Percentiles rank a stretch among this genome's conserved stretches.
Evolutionary conservation across 2,888 invertebrate species (phyloP).

Genomic region (Apotomis capreana): DNA sequence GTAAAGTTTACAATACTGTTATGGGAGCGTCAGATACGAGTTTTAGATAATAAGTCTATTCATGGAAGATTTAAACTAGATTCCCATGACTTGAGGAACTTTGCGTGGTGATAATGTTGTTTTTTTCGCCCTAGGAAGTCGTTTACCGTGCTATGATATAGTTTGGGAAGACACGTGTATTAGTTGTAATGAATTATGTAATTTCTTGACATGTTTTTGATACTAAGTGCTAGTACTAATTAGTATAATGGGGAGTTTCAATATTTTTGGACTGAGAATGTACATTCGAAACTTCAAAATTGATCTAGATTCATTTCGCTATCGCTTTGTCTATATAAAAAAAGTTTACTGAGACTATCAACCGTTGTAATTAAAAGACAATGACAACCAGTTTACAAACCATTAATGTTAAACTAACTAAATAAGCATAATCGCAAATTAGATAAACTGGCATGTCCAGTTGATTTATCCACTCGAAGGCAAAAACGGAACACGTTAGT

Average conservation of each 20-base stretch:
- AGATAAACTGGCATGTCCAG: not conserved
- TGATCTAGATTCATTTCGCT: too few species aligned
- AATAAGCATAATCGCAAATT: not conserved
- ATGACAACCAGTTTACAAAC: too few species aligned
- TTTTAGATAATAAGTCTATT: too few species aligned
- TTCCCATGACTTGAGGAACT: conserved; percentile 24
- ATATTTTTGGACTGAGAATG: too few species aligned
- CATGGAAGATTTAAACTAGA: not conserved
- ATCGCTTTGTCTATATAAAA: too few species aligned
- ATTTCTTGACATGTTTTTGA: too few species aligned
- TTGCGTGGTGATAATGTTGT: conserved; percentile 1
- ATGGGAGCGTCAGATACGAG: not conserved
- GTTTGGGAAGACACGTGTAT: not conserved
- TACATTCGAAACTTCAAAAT: too few species aligned
- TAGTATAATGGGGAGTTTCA: too few species aligned
- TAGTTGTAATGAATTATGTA: not conserved
- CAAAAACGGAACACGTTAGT: conserved; percentile 6
- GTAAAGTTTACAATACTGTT: not conserved
- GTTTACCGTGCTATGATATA: not conserved
- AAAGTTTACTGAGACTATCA: too few species aligned
- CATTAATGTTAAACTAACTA: too few species aligned
- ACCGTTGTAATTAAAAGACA: too few species aligned
- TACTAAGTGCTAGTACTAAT: too few species aligned
- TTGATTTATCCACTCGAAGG: conserved; percentile 1
- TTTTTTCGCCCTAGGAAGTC: conserved; percentile 19